Base-by-base conservation (phyloP, 92 coral and sea anemone genomes). In the Heteractis magnifica region DNA sequence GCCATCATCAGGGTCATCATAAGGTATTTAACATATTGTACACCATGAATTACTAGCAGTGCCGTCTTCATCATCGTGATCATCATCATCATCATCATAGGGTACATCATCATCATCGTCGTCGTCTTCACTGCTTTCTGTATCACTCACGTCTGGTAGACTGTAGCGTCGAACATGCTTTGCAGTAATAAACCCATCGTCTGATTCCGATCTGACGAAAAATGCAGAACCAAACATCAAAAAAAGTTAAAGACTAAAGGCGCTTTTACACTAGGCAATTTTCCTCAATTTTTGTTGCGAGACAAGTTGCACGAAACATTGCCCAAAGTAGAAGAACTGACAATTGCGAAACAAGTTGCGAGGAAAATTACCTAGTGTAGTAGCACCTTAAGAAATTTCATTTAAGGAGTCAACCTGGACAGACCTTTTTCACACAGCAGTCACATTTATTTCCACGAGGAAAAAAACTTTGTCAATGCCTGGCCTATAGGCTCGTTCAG, bases 71-170 rank as follows among this genome's bases (percentile, higher is more conserved):
- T 84, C 85, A 49, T 90, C 98, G 70, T 85, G 88, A 80, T 92
- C 98, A 52, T 92, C 96, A 60, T 94, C 99, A 84, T 91, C 99
- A 20, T 91, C 91, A 65, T 89, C 90, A 58, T 83, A 86, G 18
- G 85, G 86, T 56, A 65, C 81, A 19, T 89, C 88, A 56, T 88
- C 89, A 51, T 86, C 94, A 70, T 94, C 91, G 72, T 79, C 85
- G 20, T 93, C 95, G 16, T 96, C 99, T 72, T 92, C 99, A 86
- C 98, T 96, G 41, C 93, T 92, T 84, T 96, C 99, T 2, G 99
- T 94, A 71, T 96, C 99, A 78, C 90, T 96, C 77, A 82, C 81
- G 11, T 89, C 91, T 16, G 92, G 86, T 62, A 70, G 89, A 65
- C 91, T 86, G 97, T 94, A 96, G 12, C 98, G 94, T 23, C 98